Evolutionary conservation across 1,140 invertebrate species (phyloP).

Genomic region (Ceratina calcarata): DNA sequence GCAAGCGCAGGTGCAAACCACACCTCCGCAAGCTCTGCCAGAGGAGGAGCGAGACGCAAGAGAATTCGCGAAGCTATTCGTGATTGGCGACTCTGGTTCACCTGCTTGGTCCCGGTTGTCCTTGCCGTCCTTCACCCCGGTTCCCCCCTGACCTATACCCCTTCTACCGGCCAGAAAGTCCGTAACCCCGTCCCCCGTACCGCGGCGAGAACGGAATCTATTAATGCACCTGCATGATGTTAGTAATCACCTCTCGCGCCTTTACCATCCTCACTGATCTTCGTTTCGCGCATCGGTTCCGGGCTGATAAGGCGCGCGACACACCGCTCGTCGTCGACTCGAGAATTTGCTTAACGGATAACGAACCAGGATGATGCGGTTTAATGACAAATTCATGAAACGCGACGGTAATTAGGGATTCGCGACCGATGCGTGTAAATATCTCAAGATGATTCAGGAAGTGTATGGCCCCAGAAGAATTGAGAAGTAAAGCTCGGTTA

Average conservation of each 20-base stretch:
- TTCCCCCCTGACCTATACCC: constrained; percentile 38
- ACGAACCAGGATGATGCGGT: too few species aligned
- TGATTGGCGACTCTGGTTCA: constrained; percentile 74
- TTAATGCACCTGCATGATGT: constrained; percentile 75
- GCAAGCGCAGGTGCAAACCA: constrained; percentile 74
- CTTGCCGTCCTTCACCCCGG: constrained; percentile 45
- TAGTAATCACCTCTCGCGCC: constrained; percentile 66
- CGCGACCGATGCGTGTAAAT: not conserved
- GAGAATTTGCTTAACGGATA: not conserved
- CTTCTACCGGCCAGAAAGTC: constrained; percentile 1
- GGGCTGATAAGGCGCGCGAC: not conserved
- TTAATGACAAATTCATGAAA: constrained; percentile 9
- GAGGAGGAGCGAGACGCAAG: constrained; percentile 74
- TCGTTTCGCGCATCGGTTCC: constrained; percentile 4
- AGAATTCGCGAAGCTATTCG: constrained; percentile 65
- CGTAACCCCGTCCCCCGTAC: not conserved
- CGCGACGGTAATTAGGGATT: not conserved
- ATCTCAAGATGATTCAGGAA: too few species aligned
- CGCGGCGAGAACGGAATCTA: constrained; percentile 58
- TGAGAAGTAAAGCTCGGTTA: too few species aligned
- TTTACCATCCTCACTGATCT: not conserved
- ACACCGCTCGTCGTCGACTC: not conserved
- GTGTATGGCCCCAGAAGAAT: too few species aligned
- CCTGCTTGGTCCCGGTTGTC: constrained; percentile 61
- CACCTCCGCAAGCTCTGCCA: constrained; percentile 69